phyloP scores from a whole-genome alignment of 1,140 invertebrate genomes.

The Drosophila virilis region DNA sequence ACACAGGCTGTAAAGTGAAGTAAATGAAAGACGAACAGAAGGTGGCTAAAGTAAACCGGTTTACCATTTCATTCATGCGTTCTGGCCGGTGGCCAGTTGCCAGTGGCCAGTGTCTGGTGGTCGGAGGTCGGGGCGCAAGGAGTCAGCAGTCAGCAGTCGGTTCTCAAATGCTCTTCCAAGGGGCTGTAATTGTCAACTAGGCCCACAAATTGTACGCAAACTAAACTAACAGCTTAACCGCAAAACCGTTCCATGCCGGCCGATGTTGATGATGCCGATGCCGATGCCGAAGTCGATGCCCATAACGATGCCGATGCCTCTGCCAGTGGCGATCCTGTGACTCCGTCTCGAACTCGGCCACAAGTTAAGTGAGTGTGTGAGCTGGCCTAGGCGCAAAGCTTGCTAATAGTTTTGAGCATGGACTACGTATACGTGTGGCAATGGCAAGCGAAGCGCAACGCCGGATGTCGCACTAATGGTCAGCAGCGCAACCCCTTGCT shows the following conservation, averaged over 20 bases:
- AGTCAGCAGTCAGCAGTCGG: constrained; percentile 1
- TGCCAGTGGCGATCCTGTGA: constrained; percentile 38
- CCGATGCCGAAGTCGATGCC: constrained; percentile 47
- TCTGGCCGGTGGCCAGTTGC: constrained; percentile 45
- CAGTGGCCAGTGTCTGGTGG: constrained; percentile 11
- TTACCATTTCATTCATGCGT: constrained; percentile 79
- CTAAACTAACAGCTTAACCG: constrained; percentile 80
- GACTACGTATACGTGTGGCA: constrained; percentile 56
- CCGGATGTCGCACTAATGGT: constrained; percentile 84
- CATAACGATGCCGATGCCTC: background rate
- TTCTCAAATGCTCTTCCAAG: constrained; percentile 14
- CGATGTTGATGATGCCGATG: constrained; percentile 48
- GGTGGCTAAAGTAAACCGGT: constrained; percentile 59
- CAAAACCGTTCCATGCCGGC: constrained; percentile 60
- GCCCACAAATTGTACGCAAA: constrained; percentile 79
- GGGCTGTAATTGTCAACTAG: constrained; percentile 75
- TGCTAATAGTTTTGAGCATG: constrained; percentile 69
- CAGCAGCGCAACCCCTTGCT: constrained; percentile 66
- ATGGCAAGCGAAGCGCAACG: constrained; percentile 70
- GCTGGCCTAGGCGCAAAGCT: constrained; percentile 54
- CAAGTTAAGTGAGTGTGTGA: constrained; percentile 69
- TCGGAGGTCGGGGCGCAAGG: constrained; percentile 2
- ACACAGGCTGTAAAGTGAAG: constrained; percentile 53
- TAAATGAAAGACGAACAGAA: constrained; percentile 74
- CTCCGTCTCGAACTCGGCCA: constrained; percentile 53